Base-by-base conservation (phyloP, 30 jellyfish, hydroid and myxozoan species). In the Aurelia aurita complex sp. Pacific region DNA sequence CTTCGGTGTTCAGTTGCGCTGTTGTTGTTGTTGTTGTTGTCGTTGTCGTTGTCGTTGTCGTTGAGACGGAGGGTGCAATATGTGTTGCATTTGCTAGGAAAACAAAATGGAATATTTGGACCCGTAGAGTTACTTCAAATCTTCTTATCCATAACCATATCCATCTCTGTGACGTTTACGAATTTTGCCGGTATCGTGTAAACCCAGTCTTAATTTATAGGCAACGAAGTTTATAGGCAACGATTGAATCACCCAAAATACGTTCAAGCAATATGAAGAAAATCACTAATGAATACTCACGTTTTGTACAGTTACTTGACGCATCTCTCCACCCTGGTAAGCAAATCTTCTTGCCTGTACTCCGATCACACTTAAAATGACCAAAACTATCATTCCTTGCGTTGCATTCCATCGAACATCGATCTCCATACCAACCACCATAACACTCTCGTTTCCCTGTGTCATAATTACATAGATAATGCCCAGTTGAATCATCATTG, bases 251-350 rank as follows among this genome's bases (percentile, higher is more conserved):
- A 40, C 6, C 0, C 52, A 40, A 9, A 40, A 14, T 60, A 14
- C 1, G 1, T 60, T 14, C 33, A 19, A 55, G 17, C 6, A 54
- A 17, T 13, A 50, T 3, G 33, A 42, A 13, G 13, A 17, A 64
- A 5, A 42, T 2, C 1, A 59, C 2, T 8, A 60, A 5, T 0
- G 6, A 78, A 33, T 64, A 18, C 90, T 70, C 35, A 81, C 97
- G 69, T 81, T 59, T 55, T 38, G 92, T 89, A 82, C 97, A 89
- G 36, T 81, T 82, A 16, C 68, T 52, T 0, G 76, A 36, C 33
- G 60, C 85, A 74, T 74, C 75, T n/a, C 46, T 19, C 97, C 97
- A 89, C 23, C 97, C 97, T 8, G 83, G 64, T 4, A 89, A 86
- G 42, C 97, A 89, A 6, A 33, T 19, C 64, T 89, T 89, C 42